Percentiles rank a stretch among this genome's conserved stretches.
Evolutionary conservation across 2,888 invertebrate species (phyloP).

Genomic region (Noctua pronuba): DNA sequence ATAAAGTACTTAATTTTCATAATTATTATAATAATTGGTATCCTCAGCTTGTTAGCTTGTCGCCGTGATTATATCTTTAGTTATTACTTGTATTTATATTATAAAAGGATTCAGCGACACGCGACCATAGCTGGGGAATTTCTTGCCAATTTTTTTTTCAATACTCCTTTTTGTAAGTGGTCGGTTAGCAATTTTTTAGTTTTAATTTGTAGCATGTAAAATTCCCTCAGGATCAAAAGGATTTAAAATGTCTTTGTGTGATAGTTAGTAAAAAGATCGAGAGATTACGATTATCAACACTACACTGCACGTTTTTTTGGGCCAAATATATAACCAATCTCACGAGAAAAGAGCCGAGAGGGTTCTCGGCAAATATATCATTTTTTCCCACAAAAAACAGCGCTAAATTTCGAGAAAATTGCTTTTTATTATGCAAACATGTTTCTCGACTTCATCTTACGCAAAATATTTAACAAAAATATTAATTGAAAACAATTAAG

Average conservation of each 20-base stretch:
- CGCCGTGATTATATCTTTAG: not conserved
- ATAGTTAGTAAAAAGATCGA: not conserved
- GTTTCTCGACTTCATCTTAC: too few relatives aligned
- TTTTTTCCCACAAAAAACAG: too few relatives aligned
- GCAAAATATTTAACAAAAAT: too few relatives aligned
- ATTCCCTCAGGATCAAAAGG: not conserved
- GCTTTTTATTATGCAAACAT: too few relatives aligned
- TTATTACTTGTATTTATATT: not conserved
- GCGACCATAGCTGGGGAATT: not conserved
- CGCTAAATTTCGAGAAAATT: too few relatives aligned
- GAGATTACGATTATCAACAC: not conserved
- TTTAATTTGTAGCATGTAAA: not conserved
- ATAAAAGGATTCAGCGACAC: not conserved
- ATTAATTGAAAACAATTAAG: too few relatives aligned
- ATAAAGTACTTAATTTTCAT: too few relatives aligned
- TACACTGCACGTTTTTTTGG: not conserved
- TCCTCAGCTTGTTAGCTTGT: not conserved
- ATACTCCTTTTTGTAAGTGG: too few relatives aligned
- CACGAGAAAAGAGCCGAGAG: too few relatives aligned
- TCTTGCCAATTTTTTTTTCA: not conserved
- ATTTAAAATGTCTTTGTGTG: too few relatives aligned
- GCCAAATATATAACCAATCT: too few relatives aligned
- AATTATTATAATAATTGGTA: not conserved
- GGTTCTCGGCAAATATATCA: too few relatives aligned
- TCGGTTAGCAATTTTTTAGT: not conserved